Percentiles rank a stretch among this genome's conserved stretches.
These are phyloP conservation scores for Eumerus sabulonum DNA, from an alignment of 2,888 invertebrate genomes.

Conservation along the genomic window DNA sequence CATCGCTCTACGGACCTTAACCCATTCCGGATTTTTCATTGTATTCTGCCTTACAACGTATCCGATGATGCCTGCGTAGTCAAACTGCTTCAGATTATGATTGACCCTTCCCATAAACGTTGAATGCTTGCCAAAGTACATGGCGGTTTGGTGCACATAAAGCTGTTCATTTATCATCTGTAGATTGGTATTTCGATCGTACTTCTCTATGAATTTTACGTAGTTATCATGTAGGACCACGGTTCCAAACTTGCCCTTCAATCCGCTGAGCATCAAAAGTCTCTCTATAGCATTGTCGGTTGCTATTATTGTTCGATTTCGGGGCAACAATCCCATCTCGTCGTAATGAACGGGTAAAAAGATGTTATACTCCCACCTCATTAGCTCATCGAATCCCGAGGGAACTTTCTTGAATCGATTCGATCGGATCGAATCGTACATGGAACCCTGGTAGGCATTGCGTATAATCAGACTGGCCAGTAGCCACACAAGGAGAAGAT, in stretches of 20 bases:
- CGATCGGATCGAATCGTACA: constrained; percentile 73
- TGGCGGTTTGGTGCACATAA: constrained; percentile 70
- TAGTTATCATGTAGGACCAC: constrained; percentile 70
- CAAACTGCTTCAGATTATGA: constrained; percentile 71
- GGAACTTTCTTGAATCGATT: constrained; percentile 70
- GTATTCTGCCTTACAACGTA: neutral
- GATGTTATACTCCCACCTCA: constrained; percentile 70
- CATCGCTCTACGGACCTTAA: too few relatives aligned
- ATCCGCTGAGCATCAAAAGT: neutral
- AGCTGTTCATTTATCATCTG: constrained; percentile 72
- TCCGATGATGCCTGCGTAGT: constrained; percentile 70
- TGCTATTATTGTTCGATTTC: constrained; percentile 61
- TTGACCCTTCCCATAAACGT: constrained; percentile 71
- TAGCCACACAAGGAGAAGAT: constrained; percentile 73
- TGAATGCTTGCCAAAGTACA: constrained; percentile 73
- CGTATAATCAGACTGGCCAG: constrained; percentile 73
- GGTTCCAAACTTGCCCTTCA: constrained; percentile 10
- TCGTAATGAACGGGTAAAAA: constrained; percentile 36
- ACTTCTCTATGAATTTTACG: constrained; percentile 70
- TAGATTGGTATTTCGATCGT: constrained; percentile 70
- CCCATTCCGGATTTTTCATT: too few relatives aligned
- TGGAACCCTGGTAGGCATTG: constrained; percentile 75
- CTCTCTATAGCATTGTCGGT: neutral
- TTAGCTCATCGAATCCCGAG: constrained; percentile 65
- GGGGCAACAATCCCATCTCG: constrained; percentile 71